Conservation (phyloP, 2,888 invertebrate species). For the Alviniconcha strummeri region DNA sequence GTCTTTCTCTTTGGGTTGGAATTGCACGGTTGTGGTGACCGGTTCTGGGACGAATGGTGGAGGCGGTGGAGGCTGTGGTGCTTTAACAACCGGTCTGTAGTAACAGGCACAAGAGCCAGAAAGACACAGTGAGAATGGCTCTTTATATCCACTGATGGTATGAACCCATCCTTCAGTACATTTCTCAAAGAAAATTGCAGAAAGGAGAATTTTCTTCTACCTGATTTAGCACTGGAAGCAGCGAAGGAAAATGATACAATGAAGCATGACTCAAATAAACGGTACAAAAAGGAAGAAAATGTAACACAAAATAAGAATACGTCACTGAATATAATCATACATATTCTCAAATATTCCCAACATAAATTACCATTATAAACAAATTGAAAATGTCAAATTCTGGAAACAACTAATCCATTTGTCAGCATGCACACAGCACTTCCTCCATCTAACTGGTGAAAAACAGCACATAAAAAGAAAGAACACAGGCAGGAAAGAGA, state of each 20-base stretch:
- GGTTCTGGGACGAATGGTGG: slow-evolving; percentile 44
- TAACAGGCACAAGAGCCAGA: neutral
- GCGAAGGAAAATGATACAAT: too few relatives aligned
- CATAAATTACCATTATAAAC: slow-evolving; percentile 14
- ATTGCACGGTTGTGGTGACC: slow-evolving; percentile 33
- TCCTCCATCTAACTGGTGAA: neutral
- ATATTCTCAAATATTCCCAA: too few relatives aligned
- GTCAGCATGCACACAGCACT: too few relatives aligned
- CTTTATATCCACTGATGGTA: neutral
- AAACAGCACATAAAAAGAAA: neutral
- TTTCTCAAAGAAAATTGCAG: too few relatives aligned
- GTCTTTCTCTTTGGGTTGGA: slow-evolving; percentile 43
- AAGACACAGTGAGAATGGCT: too few relatives aligned
- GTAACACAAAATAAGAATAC: too few relatives aligned
- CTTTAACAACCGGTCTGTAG: slow-evolving; percentile 2
- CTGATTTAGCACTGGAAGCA: too few relatives aligned
- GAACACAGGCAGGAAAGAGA: neutral
- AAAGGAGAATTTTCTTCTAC: too few relatives aligned
- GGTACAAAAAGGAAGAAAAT: too few relatives aligned
- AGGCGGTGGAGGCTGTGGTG: slow-evolving; percentile 40
- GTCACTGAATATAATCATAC: neutral
- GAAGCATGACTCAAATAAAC: too few relatives aligned
- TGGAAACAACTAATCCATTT: neutral
- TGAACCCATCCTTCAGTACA: neutral
- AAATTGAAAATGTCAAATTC: neutral